Percentiles rank a stretch among this genome's conserved stretches.
These are phyloP conservation scores for Vicugna pacos DNA, from an alignment of 2,113 vertebrate species.

Conservation along the genomic window DNA sequence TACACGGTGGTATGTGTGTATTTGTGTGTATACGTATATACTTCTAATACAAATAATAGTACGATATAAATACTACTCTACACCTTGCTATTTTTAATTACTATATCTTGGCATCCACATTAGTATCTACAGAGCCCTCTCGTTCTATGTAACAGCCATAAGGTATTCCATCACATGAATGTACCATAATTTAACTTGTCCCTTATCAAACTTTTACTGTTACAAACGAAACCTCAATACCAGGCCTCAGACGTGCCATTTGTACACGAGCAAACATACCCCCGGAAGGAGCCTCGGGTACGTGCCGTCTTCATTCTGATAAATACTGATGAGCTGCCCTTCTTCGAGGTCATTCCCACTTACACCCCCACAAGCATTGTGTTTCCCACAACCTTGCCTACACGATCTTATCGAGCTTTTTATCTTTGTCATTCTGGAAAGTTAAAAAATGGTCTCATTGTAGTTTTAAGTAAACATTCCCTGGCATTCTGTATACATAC, in stretches of 20 bases:
- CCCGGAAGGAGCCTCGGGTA: background rate
- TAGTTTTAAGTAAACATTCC: background rate
- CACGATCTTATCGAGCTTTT: background rate
- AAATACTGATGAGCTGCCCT: background rate
- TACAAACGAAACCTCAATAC: background rate
- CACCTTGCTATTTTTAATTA: conserved; percentile 7
- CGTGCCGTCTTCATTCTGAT: background rate
- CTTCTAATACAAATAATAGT: background rate
- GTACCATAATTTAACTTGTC: background rate
- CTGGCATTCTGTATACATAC: background rate
- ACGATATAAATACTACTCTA: background rate
- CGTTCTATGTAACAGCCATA: background rate
- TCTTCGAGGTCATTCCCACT: background rate
- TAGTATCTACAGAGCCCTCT: background rate
- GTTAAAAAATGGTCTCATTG: background rate
- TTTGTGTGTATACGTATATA: no score
- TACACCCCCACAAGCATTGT: background rate
- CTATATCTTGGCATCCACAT: background rate
- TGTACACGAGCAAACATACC: no score
- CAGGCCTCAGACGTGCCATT: background rate
- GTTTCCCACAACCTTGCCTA: background rate
- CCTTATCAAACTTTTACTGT: background rate
- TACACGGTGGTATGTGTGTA: background rate
- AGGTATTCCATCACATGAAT: background rate
- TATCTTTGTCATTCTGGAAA: background rate